These are phyloP conservation scores for Platysternon megacephalum DNA, from an alignment of 2,113 vertebrate genomes.

Conservation along the genomic window DNA sequence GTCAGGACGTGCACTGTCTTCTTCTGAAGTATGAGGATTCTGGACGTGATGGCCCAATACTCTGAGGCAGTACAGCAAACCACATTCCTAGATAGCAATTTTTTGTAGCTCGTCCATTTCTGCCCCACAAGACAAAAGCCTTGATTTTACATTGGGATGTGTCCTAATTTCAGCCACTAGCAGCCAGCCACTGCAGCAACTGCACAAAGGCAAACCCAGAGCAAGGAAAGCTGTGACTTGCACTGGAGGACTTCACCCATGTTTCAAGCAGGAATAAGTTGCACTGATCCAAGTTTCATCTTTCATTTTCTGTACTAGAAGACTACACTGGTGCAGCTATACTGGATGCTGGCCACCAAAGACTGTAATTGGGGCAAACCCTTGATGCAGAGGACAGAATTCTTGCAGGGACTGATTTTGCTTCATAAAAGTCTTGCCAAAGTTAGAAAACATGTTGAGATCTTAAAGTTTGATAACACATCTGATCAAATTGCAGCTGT, in stretches of 20 bases:
- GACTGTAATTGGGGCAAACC: neutral
- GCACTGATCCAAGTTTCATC: neutral
- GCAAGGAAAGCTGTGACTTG: neutral
- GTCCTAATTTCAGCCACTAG: neutral
- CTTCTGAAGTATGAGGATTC: neutral
- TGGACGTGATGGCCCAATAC: neutral
- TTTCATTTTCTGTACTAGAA: neutral
- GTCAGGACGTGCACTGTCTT: neutral
- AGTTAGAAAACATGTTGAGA: neutral
- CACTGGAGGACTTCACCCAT: neutral
- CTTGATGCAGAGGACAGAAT: fast-evolving
- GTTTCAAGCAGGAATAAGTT: neutral
- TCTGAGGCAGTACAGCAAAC: fast-evolving
- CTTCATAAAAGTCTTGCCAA: neutral
- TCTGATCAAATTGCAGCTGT: constrained; percentile 70
- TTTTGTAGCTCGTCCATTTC: neutral
- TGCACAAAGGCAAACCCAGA: neutral
- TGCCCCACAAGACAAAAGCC: neutral
- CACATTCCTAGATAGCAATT: fast-evolving
- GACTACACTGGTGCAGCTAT: neutral
- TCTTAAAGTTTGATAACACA: constrained; percentile 25
- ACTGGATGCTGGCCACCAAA: neutral
- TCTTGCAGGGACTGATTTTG: neutral
- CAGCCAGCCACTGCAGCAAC: neutral
- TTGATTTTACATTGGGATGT: fast-evolving